A percentile compares a stretch with the other conserved stretches of the same genome.
Evolutionary conservation across 1,140 invertebrate species (phyloP).

Genomic region (Heliconius eleuchia): DNA sequence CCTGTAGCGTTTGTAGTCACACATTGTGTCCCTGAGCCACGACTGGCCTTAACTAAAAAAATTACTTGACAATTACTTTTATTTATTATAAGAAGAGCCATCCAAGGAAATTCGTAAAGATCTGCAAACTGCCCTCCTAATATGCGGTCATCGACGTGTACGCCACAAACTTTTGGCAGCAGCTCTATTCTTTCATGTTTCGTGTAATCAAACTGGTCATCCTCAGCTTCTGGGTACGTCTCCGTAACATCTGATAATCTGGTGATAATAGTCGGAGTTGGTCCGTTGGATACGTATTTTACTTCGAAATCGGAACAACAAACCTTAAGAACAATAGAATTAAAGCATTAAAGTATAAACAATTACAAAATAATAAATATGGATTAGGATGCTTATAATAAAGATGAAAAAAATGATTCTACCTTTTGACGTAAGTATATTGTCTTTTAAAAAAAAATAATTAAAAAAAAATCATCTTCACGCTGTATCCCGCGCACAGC

Average conservation of each 20-base stretch:
- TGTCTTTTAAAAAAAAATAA: too few species aligned
- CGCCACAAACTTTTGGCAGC: slow-evolving; percentile 35
- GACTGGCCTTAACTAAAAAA: too few species aligned
- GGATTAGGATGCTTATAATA: too few species aligned
- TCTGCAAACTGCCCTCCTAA: slow-evolving; percentile 23
- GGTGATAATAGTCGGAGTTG: neutral
- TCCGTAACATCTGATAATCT: neutral
- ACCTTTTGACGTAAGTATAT: too few species aligned
- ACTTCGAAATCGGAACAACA: slow-evolving; percentile 8
- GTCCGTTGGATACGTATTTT: too few species aligned
- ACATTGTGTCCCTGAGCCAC: too few species aligned
- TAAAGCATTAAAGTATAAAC: neutral
- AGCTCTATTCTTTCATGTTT: slow-evolving; percentile 25
- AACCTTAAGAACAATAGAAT: neutral
- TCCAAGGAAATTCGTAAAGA: slow-evolving; percentile 41
- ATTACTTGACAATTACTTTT: neutral
- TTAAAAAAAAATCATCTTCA: too few species aligned
- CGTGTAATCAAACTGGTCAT: neutral
- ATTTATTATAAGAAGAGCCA: neutral
- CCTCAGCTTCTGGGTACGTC: neutral
- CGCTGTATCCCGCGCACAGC: too few species aligned
- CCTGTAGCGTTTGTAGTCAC: too few species aligned
- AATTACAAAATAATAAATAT: neutral
- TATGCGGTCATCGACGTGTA: slow-evolving; percentile 25
- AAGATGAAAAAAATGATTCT: too few species aligned